phyloP scores from a whole-genome alignment of 1,140 invertebrate genomes.

The Orchesella cincta region DNA sequence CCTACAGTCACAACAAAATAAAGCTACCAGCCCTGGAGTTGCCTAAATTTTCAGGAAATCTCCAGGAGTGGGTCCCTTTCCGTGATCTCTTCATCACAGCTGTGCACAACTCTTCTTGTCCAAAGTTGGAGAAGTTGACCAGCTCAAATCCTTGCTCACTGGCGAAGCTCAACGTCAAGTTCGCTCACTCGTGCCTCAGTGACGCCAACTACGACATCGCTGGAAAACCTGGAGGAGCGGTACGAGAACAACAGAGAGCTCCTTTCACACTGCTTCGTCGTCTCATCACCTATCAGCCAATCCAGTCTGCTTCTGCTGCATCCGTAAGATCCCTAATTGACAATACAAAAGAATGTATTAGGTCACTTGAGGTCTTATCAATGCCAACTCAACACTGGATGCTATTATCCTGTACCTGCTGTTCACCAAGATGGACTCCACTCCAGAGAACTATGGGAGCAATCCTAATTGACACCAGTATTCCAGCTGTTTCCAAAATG shows the following conservation, averaged over 20 bases:
- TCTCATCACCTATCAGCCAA: background rate
- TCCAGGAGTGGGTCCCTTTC: background rate
- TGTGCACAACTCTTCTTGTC: background rate
- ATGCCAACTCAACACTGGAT: background rate
- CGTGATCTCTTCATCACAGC: background rate
- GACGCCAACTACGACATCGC: background rate
- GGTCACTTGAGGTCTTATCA: background rate
- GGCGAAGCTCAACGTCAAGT: background rate
- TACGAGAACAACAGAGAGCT: slow-evolving; percentile 6
- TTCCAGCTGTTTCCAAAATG: background rate
- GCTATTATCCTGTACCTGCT: background rate
- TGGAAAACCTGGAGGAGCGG: slow-evolving; percentile 16
- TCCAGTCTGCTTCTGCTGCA: background rate
- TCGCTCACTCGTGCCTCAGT: background rate
- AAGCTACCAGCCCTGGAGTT: background rate
- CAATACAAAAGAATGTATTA: background rate
- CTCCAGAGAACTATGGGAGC: slow-evolving; percentile 9
- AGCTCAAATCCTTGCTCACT: background rate
- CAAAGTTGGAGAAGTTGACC: background rate
- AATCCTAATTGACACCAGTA: background rate
- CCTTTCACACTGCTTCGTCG: background rate
- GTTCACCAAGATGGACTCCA: background rate
- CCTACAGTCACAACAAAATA: background rate
- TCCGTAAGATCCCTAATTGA: background rate
- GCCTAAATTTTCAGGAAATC: background rate